A percentile compares a stretch with the other conserved stretches of the same genome.
phyloP scores from a whole-genome alignment of 2,888 invertebrate species.

The Pseudococcus longispinus region DNA sequence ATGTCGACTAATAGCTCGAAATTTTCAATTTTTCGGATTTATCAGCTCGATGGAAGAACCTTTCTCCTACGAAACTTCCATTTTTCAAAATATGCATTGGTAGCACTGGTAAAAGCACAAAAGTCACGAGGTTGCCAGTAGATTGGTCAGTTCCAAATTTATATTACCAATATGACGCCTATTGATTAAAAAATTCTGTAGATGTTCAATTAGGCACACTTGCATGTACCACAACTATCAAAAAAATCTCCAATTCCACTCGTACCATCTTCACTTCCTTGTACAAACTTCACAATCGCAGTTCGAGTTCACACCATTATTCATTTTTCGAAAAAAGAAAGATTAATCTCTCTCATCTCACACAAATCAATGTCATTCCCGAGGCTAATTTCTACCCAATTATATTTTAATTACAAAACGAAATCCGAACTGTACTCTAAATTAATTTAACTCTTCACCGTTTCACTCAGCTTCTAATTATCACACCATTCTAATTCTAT shows the following conservation, averaged over 20 bases:
- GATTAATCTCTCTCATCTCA: not conserved
- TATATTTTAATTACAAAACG: slow-evolving; percentile 11
- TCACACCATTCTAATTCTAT: not conserved
- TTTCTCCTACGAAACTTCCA: too few relatives aligned
- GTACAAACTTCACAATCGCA: not conserved
- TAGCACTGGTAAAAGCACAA: too few relatives aligned
- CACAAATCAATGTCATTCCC: not conserved
- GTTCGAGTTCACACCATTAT: not conserved
- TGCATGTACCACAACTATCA: too few relatives aligned
- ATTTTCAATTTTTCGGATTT: too few relatives aligned
- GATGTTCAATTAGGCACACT: too few relatives aligned
- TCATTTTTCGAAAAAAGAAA: not conserved
- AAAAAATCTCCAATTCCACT: not conserved
- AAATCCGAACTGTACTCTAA: not conserved
- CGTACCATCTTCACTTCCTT: not conserved
- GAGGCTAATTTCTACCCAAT: not conserved
- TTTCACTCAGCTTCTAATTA: not conserved
- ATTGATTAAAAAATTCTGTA: too few relatives aligned
- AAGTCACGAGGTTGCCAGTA: too few relatives aligned
- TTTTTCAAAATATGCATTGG: too few relatives aligned
- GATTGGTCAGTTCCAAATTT: too few relatives aligned
- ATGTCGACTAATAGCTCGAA: too few relatives aligned
- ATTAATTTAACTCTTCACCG: not conserved
- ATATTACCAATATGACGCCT: too few relatives aligned
- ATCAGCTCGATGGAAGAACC: too few relatives aligned